A percentile compares a stretch with the other conserved stretches of the same genome.
Conservation (phyloP, 35 echinoderm and acorn worm genomes). For the Stichopus chloronotus region DNA sequence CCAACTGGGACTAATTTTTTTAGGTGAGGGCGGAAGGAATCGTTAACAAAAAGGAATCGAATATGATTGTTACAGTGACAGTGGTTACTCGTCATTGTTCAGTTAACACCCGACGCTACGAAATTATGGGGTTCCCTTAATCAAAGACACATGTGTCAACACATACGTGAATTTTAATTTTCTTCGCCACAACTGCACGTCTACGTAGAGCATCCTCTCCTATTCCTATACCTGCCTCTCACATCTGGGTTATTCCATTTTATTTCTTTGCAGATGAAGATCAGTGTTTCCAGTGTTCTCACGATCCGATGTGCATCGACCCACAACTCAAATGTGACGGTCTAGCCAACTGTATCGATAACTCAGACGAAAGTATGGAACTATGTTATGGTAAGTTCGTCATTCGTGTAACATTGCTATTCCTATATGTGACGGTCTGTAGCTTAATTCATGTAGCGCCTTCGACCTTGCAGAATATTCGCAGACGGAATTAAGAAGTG, state of each 20-base stretch:
- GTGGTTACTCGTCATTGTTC: no score
- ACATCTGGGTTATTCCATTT: neutral
- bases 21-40: no score
- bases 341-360: conserved; percentile 78
- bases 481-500: neutral
- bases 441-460: neutral
- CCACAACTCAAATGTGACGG: conserved; percentile 82
- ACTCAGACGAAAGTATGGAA: conserved; percentile 71
- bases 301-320: conserved; percentile 86
- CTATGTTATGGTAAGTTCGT: conserved; percentile 79
- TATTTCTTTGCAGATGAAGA: neutral
- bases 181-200: no score
- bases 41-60: no score
- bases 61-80: no score
- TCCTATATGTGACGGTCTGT: neutral
- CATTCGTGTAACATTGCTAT: neutral
- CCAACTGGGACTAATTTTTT: no score
- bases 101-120: no score
- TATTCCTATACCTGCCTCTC: no score
- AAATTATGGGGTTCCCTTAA: no score
- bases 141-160: no score
- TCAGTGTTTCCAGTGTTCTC: conserved; percentile 79
- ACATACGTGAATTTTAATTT: no score
- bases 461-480: neutral
- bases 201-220: no score